Conservation (phyloP, 2,888 invertebrate genomes). For the Lasioglossum figueresi region DNA sequence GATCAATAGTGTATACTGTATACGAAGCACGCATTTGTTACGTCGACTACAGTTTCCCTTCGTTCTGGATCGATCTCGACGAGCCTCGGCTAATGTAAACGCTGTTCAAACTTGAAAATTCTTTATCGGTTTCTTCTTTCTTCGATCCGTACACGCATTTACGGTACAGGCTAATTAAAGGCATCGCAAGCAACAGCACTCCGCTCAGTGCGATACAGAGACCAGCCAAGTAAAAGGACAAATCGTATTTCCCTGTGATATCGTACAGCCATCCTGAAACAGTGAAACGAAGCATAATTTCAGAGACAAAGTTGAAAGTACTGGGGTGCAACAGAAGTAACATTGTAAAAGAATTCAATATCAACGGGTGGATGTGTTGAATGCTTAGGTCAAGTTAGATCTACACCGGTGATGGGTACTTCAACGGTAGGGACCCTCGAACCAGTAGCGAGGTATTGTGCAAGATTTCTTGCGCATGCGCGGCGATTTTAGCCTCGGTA, state of each 20-base stretch:
- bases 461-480: no score
- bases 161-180: constrained; percentile 79
- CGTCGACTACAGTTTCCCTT: not conserved
- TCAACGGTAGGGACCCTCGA: no score
- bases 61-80: constrained; percentile 6
- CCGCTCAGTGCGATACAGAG: constrained; percentile 92
- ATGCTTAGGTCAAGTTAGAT: no score
- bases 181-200: constrained; percentile 85
- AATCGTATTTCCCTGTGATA: constrained; percentile 90
- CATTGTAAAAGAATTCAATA: not conserved
- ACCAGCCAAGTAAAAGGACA: constrained; percentile 93
- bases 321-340: not conserved
- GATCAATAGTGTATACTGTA: constrained; percentile 12
- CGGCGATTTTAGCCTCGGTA: no score
- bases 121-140: constrained; percentile 65
- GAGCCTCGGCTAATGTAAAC: constrained; percentile 70
- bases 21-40: not conserved
- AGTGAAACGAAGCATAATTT: not conserved
- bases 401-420: no score
- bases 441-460: no score
- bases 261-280: constrained; percentile 92
- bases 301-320: not conserved
- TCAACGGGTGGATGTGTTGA: not conserved
- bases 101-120: constrained; percentile 77
- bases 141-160: constrained; percentile 67